Base-by-base conservation (phyloP, 2,113 vertebrate species). In the Pteronura brasiliensis region DNA sequence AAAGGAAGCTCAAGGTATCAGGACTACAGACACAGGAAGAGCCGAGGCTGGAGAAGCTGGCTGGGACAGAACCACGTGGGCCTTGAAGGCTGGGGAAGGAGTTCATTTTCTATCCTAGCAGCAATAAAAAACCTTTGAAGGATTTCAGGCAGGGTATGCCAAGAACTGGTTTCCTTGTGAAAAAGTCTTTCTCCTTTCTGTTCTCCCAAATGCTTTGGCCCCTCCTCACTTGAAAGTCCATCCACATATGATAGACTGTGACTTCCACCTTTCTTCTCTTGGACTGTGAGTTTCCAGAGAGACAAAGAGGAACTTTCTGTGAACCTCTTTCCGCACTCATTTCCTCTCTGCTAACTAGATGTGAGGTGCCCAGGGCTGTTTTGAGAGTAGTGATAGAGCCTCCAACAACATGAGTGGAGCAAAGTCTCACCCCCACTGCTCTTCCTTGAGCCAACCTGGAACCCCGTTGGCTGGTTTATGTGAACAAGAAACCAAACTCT, bases 301-400 rank as follows among this genome's bases (percentile, higher is more conserved):
- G 55, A 0, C 1, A 14, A 5, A 0, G 61, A n/a, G 29, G 36
- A 34, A 11, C 55, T 39, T 31, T 49, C n/a, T 0, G 15, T 27
- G 42, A 23, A 1, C 6, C 39, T 39, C 34, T 8, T 15, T 27
- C 2, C 1, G 0, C 0, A 0, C 11, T 7, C 36, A 20, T 20
- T 31, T 31, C 52, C 44, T 52, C 8, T 52, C 36, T 71, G 12
- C 39, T 52, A 36, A 39, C 63, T 49, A 63, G 59, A 3, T 21
- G 13, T 9, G 3, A 87, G 34, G 36, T 52, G 59, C n/a, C 44
- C 31, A 18, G 55, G 29, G 36, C 6, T 9, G 21, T 27, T 29
- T 6, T 4, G 29, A 57, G 57, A 88, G 12, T 25, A 15, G n/a
- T 0, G 8, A 39, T 10, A 36, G 1, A 18, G 44, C 55, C 71